Base-by-base conservation (phyloP, 2,888 invertebrate genomes). In the Cataglyphis altisquamis region DNA sequence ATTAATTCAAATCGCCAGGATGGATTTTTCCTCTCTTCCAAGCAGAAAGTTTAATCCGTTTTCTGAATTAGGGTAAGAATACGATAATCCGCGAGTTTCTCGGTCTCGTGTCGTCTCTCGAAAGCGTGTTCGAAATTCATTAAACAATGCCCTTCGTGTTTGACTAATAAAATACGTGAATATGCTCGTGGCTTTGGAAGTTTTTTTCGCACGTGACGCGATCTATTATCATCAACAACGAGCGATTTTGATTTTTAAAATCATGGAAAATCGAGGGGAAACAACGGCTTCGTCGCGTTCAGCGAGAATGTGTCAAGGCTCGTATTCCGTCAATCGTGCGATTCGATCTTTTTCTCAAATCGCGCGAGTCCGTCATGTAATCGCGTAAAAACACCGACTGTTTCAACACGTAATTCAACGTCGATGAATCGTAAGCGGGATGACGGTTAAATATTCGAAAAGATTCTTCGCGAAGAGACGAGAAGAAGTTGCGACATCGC, bases 231-330 rank as follows among this genome's bases (percentile, higher is more conserved):
- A 0, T 6, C 6, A 41, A 39, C 36, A 29, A 32, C 10, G 36
- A 39, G 32, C n/a, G 41, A 5, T 8, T 21, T 21, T 32, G 25
- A 57, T 39, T 57, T 29, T 68, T 21, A 81, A 70, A 80, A 74
- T 55, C 41, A 67, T 55, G 36, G 21, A 0, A 67, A 66, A 36
- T 55, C 83, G 74, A 83, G 77, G 77, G 48, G 81, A 85, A 88
- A 80, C 66, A 81, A 67, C 84, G 84, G 29, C 21, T 39, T 21
- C 21, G 52, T 52, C 41, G 67, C 83, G 82, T 82, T 87, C 73
- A 73, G 88, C 29, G 32, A 86, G 88, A 88, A 92, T 91, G 89
- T 90, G 90, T 90, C 91, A 90, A 91, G 92, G 89, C 83, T 86
- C 89, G 84, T 86, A 83, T 89, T 89, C 84, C 68, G 85, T 86